These are phyloP conservation scores for Pogonognathellus flavescens DNA, from an alignment of 1,140 invertebrate genomes.

Conservation along the genomic window DNA sequence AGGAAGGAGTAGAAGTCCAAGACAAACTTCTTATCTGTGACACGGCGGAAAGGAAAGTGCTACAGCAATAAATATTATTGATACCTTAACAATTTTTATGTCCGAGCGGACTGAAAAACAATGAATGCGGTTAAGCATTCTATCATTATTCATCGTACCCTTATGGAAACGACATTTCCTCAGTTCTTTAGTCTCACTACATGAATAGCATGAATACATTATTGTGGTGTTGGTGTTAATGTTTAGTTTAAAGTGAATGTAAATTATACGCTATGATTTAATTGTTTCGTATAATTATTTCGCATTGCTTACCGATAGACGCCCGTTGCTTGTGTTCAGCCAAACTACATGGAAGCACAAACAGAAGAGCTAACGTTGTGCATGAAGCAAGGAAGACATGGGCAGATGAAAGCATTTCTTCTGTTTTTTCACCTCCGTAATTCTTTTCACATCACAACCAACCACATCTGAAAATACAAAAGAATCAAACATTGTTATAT, in stretches of 20 bases:
- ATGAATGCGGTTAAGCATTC: background rate
- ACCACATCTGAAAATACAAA: constrained; percentile 21
- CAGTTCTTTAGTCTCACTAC: no score
- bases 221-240: no score
- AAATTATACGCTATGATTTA: background rate
- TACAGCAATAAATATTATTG: no score
- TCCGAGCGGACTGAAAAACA: background rate
- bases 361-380: constrained; percentile 11
- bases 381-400: constrained; percentile 40
- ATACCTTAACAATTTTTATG: no score
- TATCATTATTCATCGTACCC: background rate
- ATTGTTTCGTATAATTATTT: background rate
- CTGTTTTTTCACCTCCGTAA: constrained; percentile 24
- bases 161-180: no score
- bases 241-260: background rate
- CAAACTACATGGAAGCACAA: constrained; percentile 17
- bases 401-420: constrained; percentile 46
- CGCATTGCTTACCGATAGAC: constrained; percentile 50
- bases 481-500: background rate
- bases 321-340: constrained; percentile 55
- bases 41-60: no score
- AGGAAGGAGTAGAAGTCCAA: no score
- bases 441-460: constrained; percentile 21
- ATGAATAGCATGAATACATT: no score
- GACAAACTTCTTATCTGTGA: no score